Evolutionary conservation across 2,888 invertebrate species (phyloP).

Genomic region (Omphaloscelis lunosa): DNA sequence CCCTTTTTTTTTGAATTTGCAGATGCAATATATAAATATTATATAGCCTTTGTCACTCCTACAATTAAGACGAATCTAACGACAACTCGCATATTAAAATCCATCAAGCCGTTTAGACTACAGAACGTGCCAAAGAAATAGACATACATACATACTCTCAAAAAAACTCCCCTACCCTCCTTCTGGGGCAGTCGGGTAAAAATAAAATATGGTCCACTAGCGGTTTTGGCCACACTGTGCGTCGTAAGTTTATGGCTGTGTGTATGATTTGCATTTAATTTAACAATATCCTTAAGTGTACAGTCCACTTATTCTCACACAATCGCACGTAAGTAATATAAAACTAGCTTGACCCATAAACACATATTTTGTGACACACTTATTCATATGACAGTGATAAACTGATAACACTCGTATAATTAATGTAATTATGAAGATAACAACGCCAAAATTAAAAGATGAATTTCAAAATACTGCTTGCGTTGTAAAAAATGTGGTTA

Average conservation of each 20-base stretch:
- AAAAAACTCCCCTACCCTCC: too few relatives aligned
- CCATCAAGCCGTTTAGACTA: too few relatives aligned
- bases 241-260: conserved; percentile 12
- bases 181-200: too few relatives aligned
- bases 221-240: too few relatives aligned
- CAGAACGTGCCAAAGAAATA: too few relatives aligned
- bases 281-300: conserved; percentile 21
- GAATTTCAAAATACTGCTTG: background rate
- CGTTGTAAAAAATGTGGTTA: background rate
- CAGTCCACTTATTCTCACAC: conserved; percentile 15
- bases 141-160: too few relatives aligned
- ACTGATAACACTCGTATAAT: conserved; percentile 48
- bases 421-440: conserved; percentile 55
- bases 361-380: conserved; percentile 66
- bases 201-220: too few relatives aligned
- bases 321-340: conserved; percentile 33
- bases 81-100: too few relatives aligned
- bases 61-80: too few relatives aligned
- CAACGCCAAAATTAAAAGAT: conserved; percentile 24
- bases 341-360: conserved; percentile 69
- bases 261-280: conserved; percentile 35
- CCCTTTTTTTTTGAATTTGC: too few relatives aligned
- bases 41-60: too few relatives aligned
- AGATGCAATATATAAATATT: too few relatives aligned
- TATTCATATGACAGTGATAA: conserved; percentile 58